A percentile compares a stretch with the other conserved stretches of the same genome.
These are phyloP conservation scores for Arizona elegans DNA, from an alignment of 2,113 vertebrate species.

Conservation along the genomic window DNA sequence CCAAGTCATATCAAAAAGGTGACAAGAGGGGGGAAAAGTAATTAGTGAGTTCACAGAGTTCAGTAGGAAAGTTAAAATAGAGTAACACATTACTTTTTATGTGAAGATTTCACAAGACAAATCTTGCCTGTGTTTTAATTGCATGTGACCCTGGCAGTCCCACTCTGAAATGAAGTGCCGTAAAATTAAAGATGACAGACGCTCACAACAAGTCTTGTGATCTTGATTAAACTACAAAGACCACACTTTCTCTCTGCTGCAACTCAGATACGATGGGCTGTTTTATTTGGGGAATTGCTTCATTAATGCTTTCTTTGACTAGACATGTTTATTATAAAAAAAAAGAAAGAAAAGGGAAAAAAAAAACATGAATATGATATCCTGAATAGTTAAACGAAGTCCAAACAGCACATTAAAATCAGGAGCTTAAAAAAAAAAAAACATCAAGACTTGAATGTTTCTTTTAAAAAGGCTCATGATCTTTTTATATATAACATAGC, in stretches of 20 bases:
- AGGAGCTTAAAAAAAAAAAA: slow-evolving; percentile 62
- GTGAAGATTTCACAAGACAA: slow-evolving; percentile 86
- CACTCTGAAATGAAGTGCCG: slow-evolving; percentile 83
- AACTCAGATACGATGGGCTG: slow-evolving; percentile 86
- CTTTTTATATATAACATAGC: slow-evolving; percentile 18
- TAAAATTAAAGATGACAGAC: slow-evolving; percentile 88
- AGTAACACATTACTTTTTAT: slow-evolving; percentile 87
- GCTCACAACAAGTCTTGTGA: slow-evolving; percentile 85
- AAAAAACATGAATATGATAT: slow-evolving; percentile 70
- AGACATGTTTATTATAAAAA: slow-evolving; percentile 88
- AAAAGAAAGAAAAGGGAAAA: slow-evolving; percentile 72
- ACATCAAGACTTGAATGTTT: slow-evolving; percentile 52
- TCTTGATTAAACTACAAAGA: slow-evolving; percentile 91
- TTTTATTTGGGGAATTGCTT: slow-evolving; percentile 89
- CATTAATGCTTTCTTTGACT: slow-evolving; percentile 93
- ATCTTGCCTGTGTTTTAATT: slow-evolving; percentile 88
- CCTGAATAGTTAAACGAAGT: slow-evolving; percentile 74
- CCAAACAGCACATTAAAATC: slow-evolving; percentile 66
- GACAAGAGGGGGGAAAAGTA: slow-evolving; percentile 83
- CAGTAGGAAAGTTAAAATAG: slow-evolving; percentile 85
- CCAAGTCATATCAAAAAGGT: slow-evolving; percentile 85
- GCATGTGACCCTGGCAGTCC: slow-evolving; percentile 84
- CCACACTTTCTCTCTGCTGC: slow-evolving; percentile 80
- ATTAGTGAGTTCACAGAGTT: slow-evolving; percentile 87
- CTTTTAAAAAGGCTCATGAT: slow-evolving; percentile 43